Conservation (phyloP, 2,888 invertebrate species). For the Drosophila quasianomalipes region DNA sequence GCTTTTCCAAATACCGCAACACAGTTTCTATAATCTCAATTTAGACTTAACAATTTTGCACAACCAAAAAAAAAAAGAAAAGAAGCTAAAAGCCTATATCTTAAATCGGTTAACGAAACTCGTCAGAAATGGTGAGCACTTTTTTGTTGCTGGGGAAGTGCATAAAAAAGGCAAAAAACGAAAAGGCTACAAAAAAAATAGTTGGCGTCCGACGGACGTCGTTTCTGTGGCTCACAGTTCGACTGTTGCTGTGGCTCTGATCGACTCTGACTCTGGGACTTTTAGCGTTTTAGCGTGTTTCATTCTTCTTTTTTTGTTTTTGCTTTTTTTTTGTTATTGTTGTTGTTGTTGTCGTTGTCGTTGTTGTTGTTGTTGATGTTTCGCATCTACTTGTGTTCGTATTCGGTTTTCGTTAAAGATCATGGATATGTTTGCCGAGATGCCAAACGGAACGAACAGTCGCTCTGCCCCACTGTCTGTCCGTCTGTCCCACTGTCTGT, state of each 20-base stretch:
- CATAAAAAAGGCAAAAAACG: conserved; percentile 8
- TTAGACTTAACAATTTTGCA: background rate
- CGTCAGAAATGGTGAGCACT: conserved; percentile 15
- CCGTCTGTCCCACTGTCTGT: background rate
- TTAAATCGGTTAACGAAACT: conserved; percentile 6
- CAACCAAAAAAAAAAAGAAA: background rate
- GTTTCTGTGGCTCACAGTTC: conserved; percentile 18
- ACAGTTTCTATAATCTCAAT: background rate
- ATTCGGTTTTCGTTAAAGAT: conserved; percentile 53
- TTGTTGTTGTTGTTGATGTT: conserved; percentile 7
- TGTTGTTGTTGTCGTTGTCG: background rate
- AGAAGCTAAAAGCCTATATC: background rate
- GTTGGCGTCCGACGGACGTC: conserved; percentile 57
- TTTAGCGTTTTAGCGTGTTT: conserved; percentile 58
- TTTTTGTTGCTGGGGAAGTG: conserved; percentile 2
- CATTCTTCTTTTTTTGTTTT: conserved; percentile 16
- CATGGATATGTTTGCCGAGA: conserved; percentile 78
- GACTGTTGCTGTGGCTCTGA: conserved; percentile 16
- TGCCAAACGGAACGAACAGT: conserved; percentile 53
- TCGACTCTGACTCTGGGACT: conserved; percentile 13
- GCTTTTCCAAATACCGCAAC: background rate
- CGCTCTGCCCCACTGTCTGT: conserved; percentile 1
- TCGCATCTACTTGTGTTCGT: conserved; percentile 39
- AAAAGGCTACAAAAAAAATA: conserved; percentile 13
- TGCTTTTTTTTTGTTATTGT: conserved; percentile 9